Base-by-base conservation (phyloP, 2,888 invertebrate genomes). In the Polyploca ridens region DNA sequence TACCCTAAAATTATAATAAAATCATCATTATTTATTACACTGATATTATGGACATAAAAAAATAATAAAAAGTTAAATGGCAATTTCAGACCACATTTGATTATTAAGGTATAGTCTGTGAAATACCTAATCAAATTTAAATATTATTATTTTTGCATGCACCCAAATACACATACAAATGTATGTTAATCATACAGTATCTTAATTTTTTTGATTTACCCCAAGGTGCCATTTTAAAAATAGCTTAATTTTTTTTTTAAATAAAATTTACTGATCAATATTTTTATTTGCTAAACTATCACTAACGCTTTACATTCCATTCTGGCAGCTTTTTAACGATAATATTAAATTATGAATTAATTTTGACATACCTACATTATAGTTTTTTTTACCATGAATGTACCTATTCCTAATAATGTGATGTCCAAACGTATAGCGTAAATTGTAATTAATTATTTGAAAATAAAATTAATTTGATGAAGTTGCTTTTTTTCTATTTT, bases 381-480 rank as follows among this genome's bases (percentile, higher is more conserved):
- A 63, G 33, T 41, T 63, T 75, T 77, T 76, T 78, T 69, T 81
- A 83, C 78, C 76, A 75, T 75, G 68, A 75, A 78, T 78, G 74
- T 61, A 61, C 14, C 19, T 83, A 81, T 83, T 82, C 79, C 77
- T 82, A 75, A 70, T 66, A 74, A 77, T 84, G 84, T 85, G 82
- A 85, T 85, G 87, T 84, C 81, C 80, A 76, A 74, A 75, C 74
- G 77, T 78, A 71, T 76, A 78, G 71, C 70, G 67, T 76, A 73
- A 82, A 74, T 68, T 77, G 73, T 86, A 80, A 81, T 82, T 83
- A 81, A 27, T 83, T 82, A 84, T 85, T 87, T 78, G 65, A 77
- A 84, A 84, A 88, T 84, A 87, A 87, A 87, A 75, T 67, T 64
- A 79, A 74, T 71, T 65, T 62, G 62, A 54, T 19, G 66, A 33